Conservation (phyloP, 2,888 invertebrate genomes). For the Melipona beecheii region DNA sequence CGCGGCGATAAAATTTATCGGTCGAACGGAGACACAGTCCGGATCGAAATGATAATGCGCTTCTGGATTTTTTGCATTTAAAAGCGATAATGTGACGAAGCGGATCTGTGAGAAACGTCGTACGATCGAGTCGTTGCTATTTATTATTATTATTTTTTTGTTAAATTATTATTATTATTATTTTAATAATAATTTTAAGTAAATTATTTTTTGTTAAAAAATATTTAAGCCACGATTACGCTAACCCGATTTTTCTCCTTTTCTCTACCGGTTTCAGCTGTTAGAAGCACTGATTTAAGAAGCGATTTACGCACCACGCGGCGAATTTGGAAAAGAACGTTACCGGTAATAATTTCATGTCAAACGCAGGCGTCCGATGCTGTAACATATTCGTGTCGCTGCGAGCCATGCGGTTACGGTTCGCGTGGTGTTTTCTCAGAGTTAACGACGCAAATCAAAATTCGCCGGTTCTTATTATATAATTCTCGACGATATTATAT, state of each 20-base stretch:
- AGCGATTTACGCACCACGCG: slow-evolving; percentile 19
- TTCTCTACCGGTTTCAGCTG: not conserved
- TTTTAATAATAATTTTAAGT: too few species aligned
- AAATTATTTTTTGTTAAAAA: too few species aligned
- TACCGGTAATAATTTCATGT: slow-evolving; percentile 35
- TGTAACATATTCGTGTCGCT: not conserved
- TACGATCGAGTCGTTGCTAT: too few species aligned
- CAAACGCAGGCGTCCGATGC: slow-evolving; percentile 28
- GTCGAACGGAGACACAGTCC: not conserved
- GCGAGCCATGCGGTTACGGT: not conserved
- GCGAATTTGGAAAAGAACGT: slow-evolving; percentile 13
- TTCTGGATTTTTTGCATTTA: too few species aligned
- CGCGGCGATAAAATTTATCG: slow-evolving; percentile 15
- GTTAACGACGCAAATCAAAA: not conserved
- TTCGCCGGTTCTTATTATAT: not conserved
- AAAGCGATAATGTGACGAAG: too few species aligned
- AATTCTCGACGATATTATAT: too few species aligned
- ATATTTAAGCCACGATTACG: too few species aligned
- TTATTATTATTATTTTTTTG: too few species aligned
- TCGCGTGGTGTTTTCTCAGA: not conserved
- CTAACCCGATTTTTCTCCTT: not conserved
- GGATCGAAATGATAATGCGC: too few species aligned
- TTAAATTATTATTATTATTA: too few species aligned
- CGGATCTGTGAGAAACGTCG: too few species aligned
- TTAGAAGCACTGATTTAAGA: slow-evolving; percentile 16